Base-by-base conservation (phyloP, 1,140 invertebrate genomes). In the Coboldia fuscipes region DNA sequence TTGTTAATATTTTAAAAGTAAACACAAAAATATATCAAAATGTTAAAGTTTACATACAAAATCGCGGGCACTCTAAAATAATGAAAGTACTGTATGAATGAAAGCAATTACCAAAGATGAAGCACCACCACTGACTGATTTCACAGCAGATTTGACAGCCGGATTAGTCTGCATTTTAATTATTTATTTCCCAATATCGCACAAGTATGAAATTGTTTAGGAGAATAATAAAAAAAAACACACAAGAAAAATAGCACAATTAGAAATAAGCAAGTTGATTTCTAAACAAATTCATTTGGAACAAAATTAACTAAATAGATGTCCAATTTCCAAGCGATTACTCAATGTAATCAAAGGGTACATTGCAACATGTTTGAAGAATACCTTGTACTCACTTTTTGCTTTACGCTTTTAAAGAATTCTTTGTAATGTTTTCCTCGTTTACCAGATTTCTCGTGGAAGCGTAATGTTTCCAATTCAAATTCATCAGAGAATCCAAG, bases 401-500 rank as follows among this genome's bases (percentile, higher is more conserved):
- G 75, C 56, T 75, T 77, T 8, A 81, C 68, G 46, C 65, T 75
- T 48, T 72, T 74, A 33, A 82, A 65, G 44, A 83, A 72, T 45
- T 83, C 78, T 44, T 72, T 69, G 48, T 85, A 85, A 41, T 82
- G 73, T 40, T 77, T 70, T 45, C 72, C 72, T 26, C 78, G 65
- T 58, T 75, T 77, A 45, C 70, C 70, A 20, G 72, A 67, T 50
- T 85, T 85, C 36, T 88, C 85, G 0, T 78, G 77, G 54, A 84
- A 82, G 34, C 72, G 64, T 41, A 75, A 82, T 13, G 80, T 77
- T 57, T 93, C 88, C 52, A 80, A 65, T 58, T 96, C 89, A 58
- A 94, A 94, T 49, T 90, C 80, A 55, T 96, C 89, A n/a, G 74
- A 78, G 48, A 88, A 88, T 1, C 84, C 83, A 26, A 76, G 60